Evolutionary conservation across 2,113 vertebrate species (phyloP).

Genomic region (Bubalus kerabau): DNA sequence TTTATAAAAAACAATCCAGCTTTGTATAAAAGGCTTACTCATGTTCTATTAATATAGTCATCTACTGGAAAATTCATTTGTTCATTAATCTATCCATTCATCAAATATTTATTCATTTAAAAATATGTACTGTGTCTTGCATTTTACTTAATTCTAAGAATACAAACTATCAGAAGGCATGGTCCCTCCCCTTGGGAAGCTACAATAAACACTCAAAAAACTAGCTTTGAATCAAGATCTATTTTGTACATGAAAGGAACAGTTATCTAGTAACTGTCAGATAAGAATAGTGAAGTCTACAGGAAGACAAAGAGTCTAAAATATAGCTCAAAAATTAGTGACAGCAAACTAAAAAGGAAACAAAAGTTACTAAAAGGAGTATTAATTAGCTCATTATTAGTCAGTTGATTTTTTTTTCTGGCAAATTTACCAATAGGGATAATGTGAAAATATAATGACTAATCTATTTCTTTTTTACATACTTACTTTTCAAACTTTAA

Average conservation of each 20-base stretch:
- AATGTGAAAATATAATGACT: background rate
- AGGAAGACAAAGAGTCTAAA: background rate
- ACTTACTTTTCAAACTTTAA: background rate
- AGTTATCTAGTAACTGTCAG: background rate
- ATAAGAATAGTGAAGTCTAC: background rate
- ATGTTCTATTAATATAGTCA: background rate
- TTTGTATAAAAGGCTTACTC: background rate
- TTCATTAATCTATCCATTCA: background rate
- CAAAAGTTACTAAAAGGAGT: background rate
- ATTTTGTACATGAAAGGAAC: background rate
- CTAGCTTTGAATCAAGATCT: background rate
- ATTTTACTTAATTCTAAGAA: background rate
- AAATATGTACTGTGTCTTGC: background rate
- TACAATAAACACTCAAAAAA: background rate
- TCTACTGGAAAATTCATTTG: background rate
- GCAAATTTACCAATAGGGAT: background rate
- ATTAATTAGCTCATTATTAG: background rate
- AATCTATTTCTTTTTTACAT: background rate
- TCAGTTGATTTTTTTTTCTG: background rate
- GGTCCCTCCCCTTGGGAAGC: background rate
- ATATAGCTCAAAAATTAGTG: background rate
- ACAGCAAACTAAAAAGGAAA: conserved; percentile 1
- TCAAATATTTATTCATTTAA: background rate
- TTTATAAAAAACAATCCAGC: conserved; percentile 2
- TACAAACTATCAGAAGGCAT: background rate